A percentile compares a stretch with the other conserved stretches of the same genome.
Evolutionary conservation across 1,140 invertebrate genomes (phyloP).

Genomic region (Xylocopa sonorina): DNA sequence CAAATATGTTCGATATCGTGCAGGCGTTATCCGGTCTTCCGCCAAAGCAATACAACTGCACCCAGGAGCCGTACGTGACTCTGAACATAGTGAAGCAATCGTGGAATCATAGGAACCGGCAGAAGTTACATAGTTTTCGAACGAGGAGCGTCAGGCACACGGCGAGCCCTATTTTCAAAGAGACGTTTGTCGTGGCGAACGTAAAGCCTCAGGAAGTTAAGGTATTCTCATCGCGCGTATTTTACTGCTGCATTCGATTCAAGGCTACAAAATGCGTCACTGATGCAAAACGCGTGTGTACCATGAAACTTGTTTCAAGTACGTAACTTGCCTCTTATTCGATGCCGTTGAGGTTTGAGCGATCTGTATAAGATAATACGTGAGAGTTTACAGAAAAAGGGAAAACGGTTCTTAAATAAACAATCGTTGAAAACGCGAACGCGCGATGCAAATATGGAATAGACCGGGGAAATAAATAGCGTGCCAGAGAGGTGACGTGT

Average conservation of each 20-base stretch:
- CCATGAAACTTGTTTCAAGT: neutral
- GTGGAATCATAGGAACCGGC: slow-evolving; percentile 77
- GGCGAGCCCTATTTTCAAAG: slow-evolving; percentile 77
- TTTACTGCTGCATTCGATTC: slow-evolving; percentile 1
- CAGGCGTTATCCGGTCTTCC: slow-evolving; percentile 78
- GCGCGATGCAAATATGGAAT: no score
- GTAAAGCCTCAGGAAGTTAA: slow-evolving; percentile 76
- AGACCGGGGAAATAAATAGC: no score
- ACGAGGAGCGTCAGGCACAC: slow-evolving; percentile 78
- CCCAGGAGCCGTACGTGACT: slow-evolving; percentile 78
- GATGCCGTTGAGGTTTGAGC: no score
- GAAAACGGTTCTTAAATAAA: no score
- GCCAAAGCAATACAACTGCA: slow-evolving; percentile 79
- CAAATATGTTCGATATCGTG: neutral
- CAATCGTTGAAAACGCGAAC: no score
- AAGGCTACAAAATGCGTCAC: slow-evolving; percentile 28
- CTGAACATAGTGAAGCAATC: slow-evolving; percentile 77
- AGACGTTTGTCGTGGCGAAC: slow-evolving; percentile 79
- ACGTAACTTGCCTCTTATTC: no score
- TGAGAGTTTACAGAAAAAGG: neutral
- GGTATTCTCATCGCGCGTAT: slow-evolving; percentile 51
- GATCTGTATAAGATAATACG: neutral
- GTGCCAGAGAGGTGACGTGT: no score
- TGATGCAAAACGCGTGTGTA: neutral
- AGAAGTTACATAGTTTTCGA: slow-evolving; percentile 77